Evolutionary conservation across 2,797 vertebrate species (phyloP).

Genomic region (Anabacerthia variegaticeps): DNA sequence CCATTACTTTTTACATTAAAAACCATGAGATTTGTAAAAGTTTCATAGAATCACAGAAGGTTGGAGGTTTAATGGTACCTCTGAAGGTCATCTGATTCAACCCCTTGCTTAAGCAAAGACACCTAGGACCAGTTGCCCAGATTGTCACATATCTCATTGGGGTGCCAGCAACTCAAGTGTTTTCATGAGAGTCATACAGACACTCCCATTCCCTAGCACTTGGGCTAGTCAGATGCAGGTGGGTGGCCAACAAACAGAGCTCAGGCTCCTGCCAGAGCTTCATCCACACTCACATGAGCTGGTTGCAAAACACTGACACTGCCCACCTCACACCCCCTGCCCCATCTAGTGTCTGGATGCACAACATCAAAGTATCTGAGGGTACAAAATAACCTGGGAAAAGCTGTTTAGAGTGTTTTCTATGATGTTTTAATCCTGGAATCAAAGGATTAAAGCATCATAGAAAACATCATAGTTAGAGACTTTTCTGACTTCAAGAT

Average conservation of each 20-base stretch:
- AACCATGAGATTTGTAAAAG: accelerated
- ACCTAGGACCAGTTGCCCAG: not conserved
- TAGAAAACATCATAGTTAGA: no score
- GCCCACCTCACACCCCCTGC: not conserved
- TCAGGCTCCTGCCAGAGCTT: not conserved
- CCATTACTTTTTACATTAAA: not conserved
- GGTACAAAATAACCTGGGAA: not conserved
- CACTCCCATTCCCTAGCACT: not conserved
- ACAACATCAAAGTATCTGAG: not conserved
- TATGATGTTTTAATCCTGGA: not conserved
- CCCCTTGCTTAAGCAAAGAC: not conserved
- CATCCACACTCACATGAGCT: accelerated
- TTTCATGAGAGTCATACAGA: not conserved
- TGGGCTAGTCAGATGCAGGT: not conserved
- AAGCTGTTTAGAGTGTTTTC: not conserved
- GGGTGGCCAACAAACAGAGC: not conserved
- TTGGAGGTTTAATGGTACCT: not conserved
- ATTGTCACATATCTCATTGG: not conserved
- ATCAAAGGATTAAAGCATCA: no score
- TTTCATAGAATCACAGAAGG: not conserved
- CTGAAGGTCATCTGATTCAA: not conserved
- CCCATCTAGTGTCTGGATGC: not conserved
- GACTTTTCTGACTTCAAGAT: not conserved
- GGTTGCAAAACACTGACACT: not conserved
- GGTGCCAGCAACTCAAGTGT: not conserved